Evolutionary conservation across 2,888 invertebrate genomes (phyloP), one percentile per base, ranked within the genome.

Genomic region (Epinotia brunnichana): DNA sequence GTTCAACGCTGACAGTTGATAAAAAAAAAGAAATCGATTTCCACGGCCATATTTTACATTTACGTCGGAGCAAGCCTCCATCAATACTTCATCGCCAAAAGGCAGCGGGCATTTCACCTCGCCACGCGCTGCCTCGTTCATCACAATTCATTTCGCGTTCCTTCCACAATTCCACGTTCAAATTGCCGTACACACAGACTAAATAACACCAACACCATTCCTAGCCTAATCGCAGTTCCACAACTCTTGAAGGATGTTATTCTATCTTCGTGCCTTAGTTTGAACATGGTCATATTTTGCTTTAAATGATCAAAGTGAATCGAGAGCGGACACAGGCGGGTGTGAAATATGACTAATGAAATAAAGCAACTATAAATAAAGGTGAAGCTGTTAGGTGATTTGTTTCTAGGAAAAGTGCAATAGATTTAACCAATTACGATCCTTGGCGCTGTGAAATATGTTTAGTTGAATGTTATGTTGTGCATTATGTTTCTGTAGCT

Each of bases 1-100:
- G 67, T 71, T 67, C 71, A 74, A 53, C 57, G 57, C 71, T 70
- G 71, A 70, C 68, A 56, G 56, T 59, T 59, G 71, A 62, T 70
- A 69, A 62, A 67, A 75, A 67, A 75, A 78, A 77, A 74, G 71
- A 73, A 76, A 78, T 74, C 73, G 74, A 73, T 75, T 75, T 74
- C 70, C 64, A 56, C 69, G 60, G 57, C 54, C 67, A 75, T 74
- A 74, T 75, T 77, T 77, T 78, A 74, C 76, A 78, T 75, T 57
- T 77, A 74, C 77, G 77, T 78, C 78, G 76, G 78, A 72, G 73
- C 71, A 74, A 66, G 63, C 68, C 74, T 66, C 77, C 78, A 78
- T 80, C 80, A 78, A 80, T 78, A 79, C 76, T 74, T 77, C 77
- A 78, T 76, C 78, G 80, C 78, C 77, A 77, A 79, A 77, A 78